These are phyloP conservation scores for Yponomeuta cagnagella DNA, from an alignment of 2,888 invertebrate genomes.

Conservation along the genomic window DNA sequence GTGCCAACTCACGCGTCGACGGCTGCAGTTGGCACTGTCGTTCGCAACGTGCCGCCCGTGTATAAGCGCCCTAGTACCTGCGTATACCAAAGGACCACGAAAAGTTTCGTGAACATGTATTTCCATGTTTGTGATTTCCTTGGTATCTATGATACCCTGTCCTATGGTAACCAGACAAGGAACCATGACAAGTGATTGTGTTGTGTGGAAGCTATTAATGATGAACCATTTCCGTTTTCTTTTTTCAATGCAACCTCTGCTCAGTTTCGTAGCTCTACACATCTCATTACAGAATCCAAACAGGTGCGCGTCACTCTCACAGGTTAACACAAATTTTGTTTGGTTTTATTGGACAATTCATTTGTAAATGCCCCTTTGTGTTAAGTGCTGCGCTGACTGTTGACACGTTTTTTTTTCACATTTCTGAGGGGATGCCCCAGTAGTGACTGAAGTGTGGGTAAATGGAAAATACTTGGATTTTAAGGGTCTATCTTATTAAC, in stretches of 20 bases:
- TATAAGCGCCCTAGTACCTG: too few species aligned
- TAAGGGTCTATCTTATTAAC: too few species aligned
- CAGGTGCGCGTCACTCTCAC: constrained; percentile 1
- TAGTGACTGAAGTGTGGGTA: not conserved
- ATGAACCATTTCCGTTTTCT: not conserved
- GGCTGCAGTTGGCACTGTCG: too few species aligned
- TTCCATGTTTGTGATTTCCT: too few species aligned
- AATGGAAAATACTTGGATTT: not conserved
- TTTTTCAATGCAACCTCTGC: not conserved
- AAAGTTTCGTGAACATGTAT: too few species aligned
- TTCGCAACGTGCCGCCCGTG: too few species aligned
- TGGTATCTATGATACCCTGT: too few species aligned
- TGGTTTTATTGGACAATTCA: constrained; percentile 9
- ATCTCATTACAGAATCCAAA: constrained; percentile 14
- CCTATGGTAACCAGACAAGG: too few species aligned
- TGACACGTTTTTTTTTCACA: not conserved
- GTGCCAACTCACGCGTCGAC: too few species aligned
- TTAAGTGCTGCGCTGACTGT: not conserved
- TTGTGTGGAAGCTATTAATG: too few species aligned
- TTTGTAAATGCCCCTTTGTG: not conserved
- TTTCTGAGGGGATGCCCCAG: not conserved
- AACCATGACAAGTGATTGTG: too few species aligned
- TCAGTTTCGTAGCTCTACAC: not conserved
- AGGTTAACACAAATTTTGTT: constrained; percentile 6
- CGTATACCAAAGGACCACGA: too few species aligned